Base-by-base conservation (phyloP, 2,797 vertebrate genomes). In the Picus viridis region DNA sequence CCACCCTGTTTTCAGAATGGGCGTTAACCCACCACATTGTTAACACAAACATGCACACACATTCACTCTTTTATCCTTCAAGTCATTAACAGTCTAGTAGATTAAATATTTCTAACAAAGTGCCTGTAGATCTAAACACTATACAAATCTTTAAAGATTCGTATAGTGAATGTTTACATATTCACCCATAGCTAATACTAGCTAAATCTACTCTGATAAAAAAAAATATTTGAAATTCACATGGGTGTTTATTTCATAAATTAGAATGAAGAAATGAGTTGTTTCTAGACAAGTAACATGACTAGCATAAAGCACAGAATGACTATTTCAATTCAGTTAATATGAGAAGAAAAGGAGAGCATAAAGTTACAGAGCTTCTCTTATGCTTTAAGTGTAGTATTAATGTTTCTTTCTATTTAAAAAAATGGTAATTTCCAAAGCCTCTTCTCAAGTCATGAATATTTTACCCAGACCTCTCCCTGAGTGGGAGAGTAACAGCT, bases 401-500 rank as follows among this genome's bases (percentile, higher is more conserved):
- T 95, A 77, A 43, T 83, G 94, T 85, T 91, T 77, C n/a, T 88
- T 43, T 78, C 45, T 6, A 80, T 87, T 93, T 94, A 91, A 84
- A 93, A 91, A 93, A 90, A 45, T 71, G 88, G 61, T 80, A 94
- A 83, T 93, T 94, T 96, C 53, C 63, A 96, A 93, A 41, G 41
- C 86, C 76, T 96, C 72, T 63, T 91, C 97, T 97, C 90, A 96
- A 97, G 81, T 95, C 80, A 95, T 97, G 95, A 97, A 97, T 95
- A 96, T 98, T 97, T 97, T 96, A 97, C 95, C 96, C 93, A 95
- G 77, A 91, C 51, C 81, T 90, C 72, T 95, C 96, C 97, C 96
- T 95, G 65, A 79, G 96, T 97, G 94, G 91, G 69, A 94, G 62
- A 91, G 86, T 96, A 97, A 96, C 97, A 98, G 97, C 97, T 98